A percentile compares a stretch with the other conserved stretches of the same genome.
Evolutionary conservation across 2,113 vertebrate species (phyloP).

Genomic region (Myrmophylax atrothorax): DNA sequence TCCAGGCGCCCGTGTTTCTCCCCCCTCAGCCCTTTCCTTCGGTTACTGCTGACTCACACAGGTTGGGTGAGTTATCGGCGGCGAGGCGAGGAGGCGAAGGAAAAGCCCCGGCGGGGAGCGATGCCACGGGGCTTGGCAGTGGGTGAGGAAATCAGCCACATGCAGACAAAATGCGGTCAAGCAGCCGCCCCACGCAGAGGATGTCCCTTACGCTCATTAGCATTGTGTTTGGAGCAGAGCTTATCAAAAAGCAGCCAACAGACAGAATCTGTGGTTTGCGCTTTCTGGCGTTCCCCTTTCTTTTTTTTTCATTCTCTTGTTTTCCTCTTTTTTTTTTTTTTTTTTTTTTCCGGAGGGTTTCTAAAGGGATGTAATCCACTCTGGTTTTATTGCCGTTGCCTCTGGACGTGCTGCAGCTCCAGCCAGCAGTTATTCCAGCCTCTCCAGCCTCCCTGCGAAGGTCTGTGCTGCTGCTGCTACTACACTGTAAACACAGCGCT

Average conservation of each 20-base stretch:
- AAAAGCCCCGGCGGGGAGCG: conserved; percentile 54
- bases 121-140: conserved; percentile 66
- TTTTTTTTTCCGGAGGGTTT: neutral
- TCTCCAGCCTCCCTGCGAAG: conserved; percentile 44
- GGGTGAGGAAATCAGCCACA: conserved; percentile 62
- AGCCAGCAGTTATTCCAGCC: conserved; percentile 57
- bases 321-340: neutral
- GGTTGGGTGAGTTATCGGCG: conserved; percentile 43
- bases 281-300: conserved; percentile 30
- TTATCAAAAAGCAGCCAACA: conserved; percentile 72
- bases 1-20: conserved; percentile 26
- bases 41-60: conserved; percentile 68
- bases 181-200: conserved; percentile 57
- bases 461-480: conserved; percentile 25
- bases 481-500: conserved; percentile 39
- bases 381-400: conserved; percentile 58
- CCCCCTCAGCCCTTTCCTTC: conserved; percentile 30
- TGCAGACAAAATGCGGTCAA: conserved; percentile 63
- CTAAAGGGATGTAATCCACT: conserved; percentile 62
- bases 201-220: conserved; percentile 65
- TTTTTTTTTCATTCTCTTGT: neutral
- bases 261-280: conserved; percentile 68
- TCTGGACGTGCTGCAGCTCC: conserved; percentile 57
- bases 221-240: conserved; percentile 58
- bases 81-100: conserved; percentile 36